A percentile compares a stretch with the other conserved stretches of the same genome.
These are phyloP conservation scores for Hylyphantes graminicola DNA, from an alignment of 1,140 invertebrate species.

Conservation along the genomic window DNA sequence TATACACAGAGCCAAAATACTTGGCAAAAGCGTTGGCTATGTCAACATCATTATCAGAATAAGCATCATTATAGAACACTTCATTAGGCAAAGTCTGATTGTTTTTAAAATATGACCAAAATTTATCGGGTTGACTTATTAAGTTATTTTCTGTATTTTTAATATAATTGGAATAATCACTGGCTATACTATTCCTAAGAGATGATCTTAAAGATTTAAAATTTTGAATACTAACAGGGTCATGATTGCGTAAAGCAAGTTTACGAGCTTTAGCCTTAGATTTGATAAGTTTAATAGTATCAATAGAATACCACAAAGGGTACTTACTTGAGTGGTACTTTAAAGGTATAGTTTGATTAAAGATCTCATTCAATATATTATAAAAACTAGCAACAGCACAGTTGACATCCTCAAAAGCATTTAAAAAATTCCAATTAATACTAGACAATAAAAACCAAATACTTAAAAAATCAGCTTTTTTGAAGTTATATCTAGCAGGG, in stretches of 20 bases:
- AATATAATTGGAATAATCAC: neutral
- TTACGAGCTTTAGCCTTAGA: neutral
- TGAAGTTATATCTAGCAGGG: neutral
- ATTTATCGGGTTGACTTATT: neutral
- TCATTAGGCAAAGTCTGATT: no score
- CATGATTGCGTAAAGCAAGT: neutral
- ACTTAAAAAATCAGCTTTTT: neutral
- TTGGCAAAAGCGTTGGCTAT: no score
- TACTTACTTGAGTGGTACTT: neutral
- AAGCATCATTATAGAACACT: no score
- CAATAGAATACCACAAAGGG: neutral
- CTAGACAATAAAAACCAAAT: no score
- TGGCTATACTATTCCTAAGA: neutral
- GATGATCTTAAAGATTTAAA: neutral
- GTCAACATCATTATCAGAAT: no score
- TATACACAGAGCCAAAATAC: no score
- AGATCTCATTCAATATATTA: neutral
- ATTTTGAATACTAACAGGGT: neutral
- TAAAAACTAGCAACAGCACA: conserved; percentile 2
- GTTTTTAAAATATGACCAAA: no score
- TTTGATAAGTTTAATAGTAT: no score
- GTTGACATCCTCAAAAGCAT: neutral
- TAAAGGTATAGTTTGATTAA: neutral
- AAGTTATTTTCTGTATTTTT: neutral
- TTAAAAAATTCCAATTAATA: neutral